Evolutionary conservation across 1,140 invertebrate genomes (phyloP).

Genomic region (Drosophila arizonae): DNA sequence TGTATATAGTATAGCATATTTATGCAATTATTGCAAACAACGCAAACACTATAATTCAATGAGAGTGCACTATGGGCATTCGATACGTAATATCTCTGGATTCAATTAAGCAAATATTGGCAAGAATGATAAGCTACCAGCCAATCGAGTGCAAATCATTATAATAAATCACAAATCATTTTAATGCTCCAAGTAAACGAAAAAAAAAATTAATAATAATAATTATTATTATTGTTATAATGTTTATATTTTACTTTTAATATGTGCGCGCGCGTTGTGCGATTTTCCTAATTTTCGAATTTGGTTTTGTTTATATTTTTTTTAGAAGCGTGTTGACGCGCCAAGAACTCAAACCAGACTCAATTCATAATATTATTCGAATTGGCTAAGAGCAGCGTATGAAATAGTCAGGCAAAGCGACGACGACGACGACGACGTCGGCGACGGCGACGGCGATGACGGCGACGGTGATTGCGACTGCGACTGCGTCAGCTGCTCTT

Average conservation of each 20-base stretch:
- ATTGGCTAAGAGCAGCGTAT: slow-evolving; percentile 66
- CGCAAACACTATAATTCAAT: too few species aligned
- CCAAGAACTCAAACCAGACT: slow-evolving; percentile 78
- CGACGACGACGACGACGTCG: slow-evolving; percentile 27
- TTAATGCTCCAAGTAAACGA: too few species aligned
- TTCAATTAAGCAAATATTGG: too few species aligned
- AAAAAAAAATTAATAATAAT: too few species aligned
- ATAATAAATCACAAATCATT: too few species aligned
- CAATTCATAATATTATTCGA: slow-evolving; percentile 60
- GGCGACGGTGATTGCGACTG: slow-evolving; percentile 7
- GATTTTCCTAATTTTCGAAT: neutral
- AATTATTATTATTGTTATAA: too few species aligned
- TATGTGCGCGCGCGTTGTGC: slow-evolving; percentile 17
- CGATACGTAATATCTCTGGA: too few species aligned
- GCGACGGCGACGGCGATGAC: slow-evolving; percentile 3
- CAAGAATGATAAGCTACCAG: too few species aligned
- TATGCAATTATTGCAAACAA: neutral
- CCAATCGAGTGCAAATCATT: too few species aligned
- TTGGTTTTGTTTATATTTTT: neutral
- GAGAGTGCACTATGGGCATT: too few species aligned
- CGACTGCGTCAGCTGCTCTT: slow-evolving; percentile 5
- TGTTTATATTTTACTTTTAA: neutral
- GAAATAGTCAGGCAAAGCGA: slow-evolving; percentile 23
- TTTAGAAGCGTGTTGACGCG: slow-evolving; percentile 57
- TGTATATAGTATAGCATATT: neutral